Evolutionary conservation across 1,140 invertebrate genomes (phyloP).

Genomic region (Trichomalopsis sarcophagae): DNA sequence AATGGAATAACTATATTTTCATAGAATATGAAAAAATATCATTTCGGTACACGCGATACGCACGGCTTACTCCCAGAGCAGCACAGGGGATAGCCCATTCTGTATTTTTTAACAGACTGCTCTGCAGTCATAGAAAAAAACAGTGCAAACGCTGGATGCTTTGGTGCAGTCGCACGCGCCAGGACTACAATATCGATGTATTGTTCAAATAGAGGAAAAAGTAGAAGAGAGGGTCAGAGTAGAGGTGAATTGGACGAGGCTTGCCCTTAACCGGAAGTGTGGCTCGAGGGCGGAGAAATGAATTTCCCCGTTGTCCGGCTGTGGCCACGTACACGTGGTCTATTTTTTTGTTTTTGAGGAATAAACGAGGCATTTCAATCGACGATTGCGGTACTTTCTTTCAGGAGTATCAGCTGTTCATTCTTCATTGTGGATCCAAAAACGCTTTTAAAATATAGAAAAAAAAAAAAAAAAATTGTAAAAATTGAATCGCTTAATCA

Average conservation of each 20-base stretch:
- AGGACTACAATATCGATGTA: background rate
- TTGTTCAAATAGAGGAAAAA: background rate
- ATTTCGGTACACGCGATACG: too few species aligned
- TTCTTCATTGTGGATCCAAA: background rate
- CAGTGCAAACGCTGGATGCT: background rate
- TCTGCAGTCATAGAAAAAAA: too few species aligned
- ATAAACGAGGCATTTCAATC: background rate
- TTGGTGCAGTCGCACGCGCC: background rate
- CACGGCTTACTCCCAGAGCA: too few species aligned
- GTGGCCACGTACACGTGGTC: too few species aligned
- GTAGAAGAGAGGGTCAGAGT: background rate
- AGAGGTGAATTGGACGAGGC: background rate
- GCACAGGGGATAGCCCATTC: too few species aligned
- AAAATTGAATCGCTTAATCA: too few species aligned
- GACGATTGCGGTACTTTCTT: background rate
- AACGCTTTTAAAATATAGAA: background rate
- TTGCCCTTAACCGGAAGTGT: background rate
- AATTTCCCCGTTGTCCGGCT: too few species aligned
- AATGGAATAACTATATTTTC: too few species aligned
- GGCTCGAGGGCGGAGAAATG: background rate
- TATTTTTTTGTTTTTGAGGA: too few species aligned
- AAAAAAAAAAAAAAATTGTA: too few species aligned
- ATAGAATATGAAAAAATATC: too few species aligned
- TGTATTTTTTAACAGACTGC: too few species aligned
- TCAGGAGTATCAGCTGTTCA: background rate